These are phyloP conservation scores for Oncorhynchus keta DNA, from an alignment of 2,113 vertebrate species.

Conservation along the genomic window DNA sequence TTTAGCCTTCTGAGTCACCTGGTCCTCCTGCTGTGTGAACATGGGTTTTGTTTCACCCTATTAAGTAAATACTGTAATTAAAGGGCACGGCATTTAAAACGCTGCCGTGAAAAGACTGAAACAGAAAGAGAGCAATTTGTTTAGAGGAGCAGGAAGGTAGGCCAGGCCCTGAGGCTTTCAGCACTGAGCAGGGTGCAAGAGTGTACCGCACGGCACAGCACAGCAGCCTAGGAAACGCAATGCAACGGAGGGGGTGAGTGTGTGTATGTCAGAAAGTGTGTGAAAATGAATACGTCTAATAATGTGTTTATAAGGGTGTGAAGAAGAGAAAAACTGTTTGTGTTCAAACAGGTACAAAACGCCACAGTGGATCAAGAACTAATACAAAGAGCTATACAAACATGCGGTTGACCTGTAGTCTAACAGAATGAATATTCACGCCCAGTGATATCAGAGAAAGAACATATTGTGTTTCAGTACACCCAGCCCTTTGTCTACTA, in stretches of 20 bases:
- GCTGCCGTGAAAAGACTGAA: constrained; percentile 68
- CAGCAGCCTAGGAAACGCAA: constrained; percentile 20
- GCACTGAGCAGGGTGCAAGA: constrained; percentile 53
- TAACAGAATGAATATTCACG: constrained; percentile 31
- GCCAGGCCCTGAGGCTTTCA: constrained; percentile 62
- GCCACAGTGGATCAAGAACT: background rate
- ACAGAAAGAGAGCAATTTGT: constrained; percentile 71
- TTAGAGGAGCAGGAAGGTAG: constrained; percentile 66
- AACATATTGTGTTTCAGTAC: constrained; percentile 10
- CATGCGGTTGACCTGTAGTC: constrained; percentile 38
- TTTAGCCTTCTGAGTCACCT: constrained; percentile 72
- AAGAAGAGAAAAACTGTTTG: constrained; percentile 33
- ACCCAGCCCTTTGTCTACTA: constrained; percentile 39
- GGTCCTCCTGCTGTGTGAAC: constrained; percentile 68
- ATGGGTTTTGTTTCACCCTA: constrained; percentile 70
- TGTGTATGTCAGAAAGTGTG: constrained; percentile 33
- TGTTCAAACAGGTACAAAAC: constrained; percentile 46
- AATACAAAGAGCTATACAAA: constrained; percentile 11
- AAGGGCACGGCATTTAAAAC: constrained; percentile 68
- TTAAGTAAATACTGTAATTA: constrained; percentile 79
- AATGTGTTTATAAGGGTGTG: background rate
- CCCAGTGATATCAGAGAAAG: constrained; percentile 12
- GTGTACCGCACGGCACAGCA: constrained; percentile 33
- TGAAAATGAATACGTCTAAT: constrained; percentile 4
- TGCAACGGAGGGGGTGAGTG: constrained; percentile 32